Percentiles rank a stretch among this genome's conserved stretches.
phyloP scores from a whole-genome alignment of 2,113 vertebrate species.

The Neoarius graeffei region DNA sequence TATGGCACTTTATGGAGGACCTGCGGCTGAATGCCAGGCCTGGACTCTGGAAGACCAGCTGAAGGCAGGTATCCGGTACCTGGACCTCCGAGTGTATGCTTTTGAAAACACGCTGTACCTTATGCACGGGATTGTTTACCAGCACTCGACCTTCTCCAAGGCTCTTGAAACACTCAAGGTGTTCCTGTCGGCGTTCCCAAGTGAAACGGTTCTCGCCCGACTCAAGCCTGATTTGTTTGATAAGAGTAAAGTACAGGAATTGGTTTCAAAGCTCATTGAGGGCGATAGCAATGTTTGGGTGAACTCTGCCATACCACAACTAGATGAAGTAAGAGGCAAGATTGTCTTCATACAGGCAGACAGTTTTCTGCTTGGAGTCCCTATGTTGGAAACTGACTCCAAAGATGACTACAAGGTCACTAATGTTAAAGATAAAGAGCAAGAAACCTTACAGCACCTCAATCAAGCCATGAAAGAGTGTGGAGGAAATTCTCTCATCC shows the following conservation, averaged over 20 bases:
- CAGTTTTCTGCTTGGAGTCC: constrained; percentile 54
- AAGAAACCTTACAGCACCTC: constrained; percentile 49
- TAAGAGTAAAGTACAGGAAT: constrained; percentile 46
- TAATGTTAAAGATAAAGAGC: constrained; percentile 53
- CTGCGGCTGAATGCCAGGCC: constrained; percentile 64
- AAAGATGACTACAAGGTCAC: constrained; percentile 56
- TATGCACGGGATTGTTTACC: constrained; percentile 71
- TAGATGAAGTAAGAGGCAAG: constrained; percentile 73
- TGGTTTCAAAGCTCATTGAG: constrained; percentile 60
- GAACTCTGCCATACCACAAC: constrained; percentile 59
- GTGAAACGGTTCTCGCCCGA: constrained; percentile 66
- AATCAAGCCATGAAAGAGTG: constrained; percentile 37
- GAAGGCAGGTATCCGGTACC: constrained; percentile 71
- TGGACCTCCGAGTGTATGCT: constrained; percentile 71
- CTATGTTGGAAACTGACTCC: constrained; percentile 49
- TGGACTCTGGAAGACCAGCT: constrained; percentile 72
- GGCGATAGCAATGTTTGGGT: constrained; percentile 61
- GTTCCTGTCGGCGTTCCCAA: constrained; percentile 55
- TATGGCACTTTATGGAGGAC: constrained; percentile 70
- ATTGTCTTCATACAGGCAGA: constrained; percentile 73
- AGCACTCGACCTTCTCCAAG: constrained; percentile 53
- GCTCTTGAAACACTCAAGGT: constrained; percentile 50
- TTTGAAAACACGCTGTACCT: constrained; percentile 63
- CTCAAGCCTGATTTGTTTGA: constrained; percentile 68
- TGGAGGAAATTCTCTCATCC: constrained; percentile 53